Base-by-base conservation (phyloP, 2,113 vertebrate species). In the Carollia perspicillata region DNA sequence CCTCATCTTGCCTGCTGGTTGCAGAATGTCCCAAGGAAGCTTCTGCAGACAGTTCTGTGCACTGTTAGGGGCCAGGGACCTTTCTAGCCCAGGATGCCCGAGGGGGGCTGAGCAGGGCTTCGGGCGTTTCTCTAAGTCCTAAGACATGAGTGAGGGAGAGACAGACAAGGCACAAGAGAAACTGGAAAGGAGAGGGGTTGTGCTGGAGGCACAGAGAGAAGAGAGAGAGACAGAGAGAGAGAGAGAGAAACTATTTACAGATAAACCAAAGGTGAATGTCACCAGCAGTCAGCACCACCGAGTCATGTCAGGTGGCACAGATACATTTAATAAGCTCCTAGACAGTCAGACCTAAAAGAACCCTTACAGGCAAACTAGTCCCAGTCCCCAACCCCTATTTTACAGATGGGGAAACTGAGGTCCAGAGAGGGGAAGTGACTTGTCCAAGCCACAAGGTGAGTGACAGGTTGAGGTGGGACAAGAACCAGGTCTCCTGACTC, bases 401-500 rank as follows among this genome's bases (percentile, higher is more conserved):
- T 51, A 37, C 71, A 85, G 93, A 81, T 96, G 83, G 97, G 93
- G 85, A 94, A 95, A 97, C 97, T 97, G 97, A 97, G 96, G 97
- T 85, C 78, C 97, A 94, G 96, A 97, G 95, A 97, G 95, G 89
- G 91, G 68, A 86, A 72, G 94, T 97, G 95, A 95, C 94, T 97
- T 97, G 94, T 96, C 94, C 89, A 85, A 96, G 97, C 95, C 91
- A 89, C 96, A 84, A 66, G 85, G 79, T 68, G 83, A 89, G 84
- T 93, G 65, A 42, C 90, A 90, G n/a, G 85, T 85, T 71, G 91
- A 93, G 90, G 79, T 75, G 66, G 90, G 88, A 93, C 94, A 68
- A 97, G 96, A 96, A 97, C 95, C 97, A 96, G 97, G 97, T 97
- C 97, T 97, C 94, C 97, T 96, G 95, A 96, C 88, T 71, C 84